Percentiles rank a stretch among this genome's conserved stretches.
Conservation (phyloP, 2,888 invertebrate species). For the Galerucella nymphaeae region DNA sequence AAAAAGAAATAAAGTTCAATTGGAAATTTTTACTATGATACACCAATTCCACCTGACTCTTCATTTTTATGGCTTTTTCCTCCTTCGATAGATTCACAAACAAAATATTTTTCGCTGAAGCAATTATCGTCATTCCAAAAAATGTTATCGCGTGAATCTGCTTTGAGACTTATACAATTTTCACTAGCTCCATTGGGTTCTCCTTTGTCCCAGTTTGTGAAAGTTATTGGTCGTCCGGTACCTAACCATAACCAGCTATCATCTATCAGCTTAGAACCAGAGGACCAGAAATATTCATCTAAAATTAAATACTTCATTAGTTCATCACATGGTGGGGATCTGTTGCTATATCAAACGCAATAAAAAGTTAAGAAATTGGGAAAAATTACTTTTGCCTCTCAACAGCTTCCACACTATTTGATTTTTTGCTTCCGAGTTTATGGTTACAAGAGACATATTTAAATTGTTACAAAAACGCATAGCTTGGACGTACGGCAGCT, state of each 20-base stretch:
- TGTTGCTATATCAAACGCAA: not conserved
- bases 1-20: not conserved
- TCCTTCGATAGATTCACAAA: constrained; percentile 31
- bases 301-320: not conserved
- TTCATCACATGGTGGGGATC: too few relatives aligned
- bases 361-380: not conserved
- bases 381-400: constrained; percentile 27
- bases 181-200: constrained; percentile 31
- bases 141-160: constrained; percentile 19
- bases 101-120: constrained; percentile 22
- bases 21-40: too few relatives aligned
- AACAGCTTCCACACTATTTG: constrained; percentile 29
- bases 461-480: constrained; percentile 33
- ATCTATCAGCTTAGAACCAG: constrained; percentile 33
- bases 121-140: constrained; percentile 37
- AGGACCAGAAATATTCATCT: constrained; percentile 38
- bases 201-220: constrained; percentile 34
- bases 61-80: not conserved
- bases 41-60: not conserved
- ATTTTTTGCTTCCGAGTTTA: constrained; percentile 33
- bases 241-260: constrained; percentile 39
- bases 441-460: constrained; percentile 31
- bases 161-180: constrained; percentile 26
- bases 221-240: constrained; percentile 27
- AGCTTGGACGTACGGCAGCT: constrained; percentile 35